phyloP scores from a whole-genome alignment of 2,797 vertebrate species.

The Rhinichthys osculus region DNA sequence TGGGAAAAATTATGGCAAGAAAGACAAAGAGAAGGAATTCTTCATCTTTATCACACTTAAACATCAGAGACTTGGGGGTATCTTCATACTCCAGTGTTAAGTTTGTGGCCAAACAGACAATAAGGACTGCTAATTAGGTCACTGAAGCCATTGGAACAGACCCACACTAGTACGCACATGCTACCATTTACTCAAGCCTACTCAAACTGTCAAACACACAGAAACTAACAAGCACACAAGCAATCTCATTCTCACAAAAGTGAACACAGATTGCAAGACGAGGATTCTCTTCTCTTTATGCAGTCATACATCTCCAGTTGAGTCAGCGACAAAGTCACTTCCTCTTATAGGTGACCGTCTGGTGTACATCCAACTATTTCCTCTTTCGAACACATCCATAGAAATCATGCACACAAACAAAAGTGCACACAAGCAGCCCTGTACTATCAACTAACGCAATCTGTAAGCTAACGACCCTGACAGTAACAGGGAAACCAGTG shows the following conservation, averaged over 20 bases:
- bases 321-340: constrained; percentile 57
- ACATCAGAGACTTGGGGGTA: constrained; percentile 20
- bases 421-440: background rate
- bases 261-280: background rate
- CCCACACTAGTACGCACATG: constrained; percentile 5
- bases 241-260: constrained; percentile 17
- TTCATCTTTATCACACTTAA: constrained; percentile 29
- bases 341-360: constrained; percentile 48
- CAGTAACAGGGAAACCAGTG: background rate
- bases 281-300: background rate
- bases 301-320: constrained; percentile 27
- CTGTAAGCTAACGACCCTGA: background rate
- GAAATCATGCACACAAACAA: background rate
- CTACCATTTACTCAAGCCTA: background rate
- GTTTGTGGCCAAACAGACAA: constrained; percentile 50
- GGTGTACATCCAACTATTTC: constrained; percentile 52
- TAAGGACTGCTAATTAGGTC: constrained; percentile 53
- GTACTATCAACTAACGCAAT: background rate
- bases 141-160: constrained; percentile 43
- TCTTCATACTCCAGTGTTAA: constrained; percentile 52
- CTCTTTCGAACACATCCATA: constrained; percentile 27
- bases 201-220: constrained; percentile 19
- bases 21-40: background rate
- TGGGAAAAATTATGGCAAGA: background rate
- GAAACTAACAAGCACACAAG: constrained; percentile 36